Base-by-base conservation (phyloP, 2,113 vertebrate species). In the Tringa solitaria region DNA sequence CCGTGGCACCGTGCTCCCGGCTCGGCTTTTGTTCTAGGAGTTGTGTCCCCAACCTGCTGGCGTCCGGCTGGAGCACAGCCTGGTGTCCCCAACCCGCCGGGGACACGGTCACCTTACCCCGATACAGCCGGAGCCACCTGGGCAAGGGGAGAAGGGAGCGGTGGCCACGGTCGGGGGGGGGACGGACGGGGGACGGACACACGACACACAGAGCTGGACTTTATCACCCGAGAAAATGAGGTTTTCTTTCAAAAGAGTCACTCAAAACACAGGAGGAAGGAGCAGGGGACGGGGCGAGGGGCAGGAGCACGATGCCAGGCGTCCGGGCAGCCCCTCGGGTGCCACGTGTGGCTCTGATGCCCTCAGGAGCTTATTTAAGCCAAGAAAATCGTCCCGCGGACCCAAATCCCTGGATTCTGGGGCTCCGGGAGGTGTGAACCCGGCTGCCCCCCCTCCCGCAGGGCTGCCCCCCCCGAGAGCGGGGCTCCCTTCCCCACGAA, bases 401-500 rank as follows among this genome's bases (percentile, higher is more conserved):
- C 4, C 45, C 53, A 37, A 16, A 28, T n/a, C 28, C 15, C 59
- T 8, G 33, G 32, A 17, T n/a, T 12, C 15, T 4, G 45, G 28
- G 1, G 32, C 56, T 37, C 56, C 4, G 56, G 64, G 17, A 28
- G 35, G 26, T 3, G 1, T 2, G 1, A 2, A 23, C 35, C 41
- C 41, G 6, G 8, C 51, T 5, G 77, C 33, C 6, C 27, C 2
- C 2, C 5, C 41, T n/a, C 41, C 41, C 41, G 4, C 21, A 9
- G 63, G 45, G 72, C 53, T 76, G n/a, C n/a, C 43, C 57, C 65
- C 5, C 2, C 2, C 5, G 3, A 22, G 23, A 22, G 43, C 11
- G 1, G 1, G 6, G 5, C 33, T 8, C 24, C 30, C 23, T 24
- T 14, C 28, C 30, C 6, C 9, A 2, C 0, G 1, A 28, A 1